Evolutionary conservation across 2,888 invertebrate species (phyloP).

Genomic region (Gnatocerus cornutus): DNA sequence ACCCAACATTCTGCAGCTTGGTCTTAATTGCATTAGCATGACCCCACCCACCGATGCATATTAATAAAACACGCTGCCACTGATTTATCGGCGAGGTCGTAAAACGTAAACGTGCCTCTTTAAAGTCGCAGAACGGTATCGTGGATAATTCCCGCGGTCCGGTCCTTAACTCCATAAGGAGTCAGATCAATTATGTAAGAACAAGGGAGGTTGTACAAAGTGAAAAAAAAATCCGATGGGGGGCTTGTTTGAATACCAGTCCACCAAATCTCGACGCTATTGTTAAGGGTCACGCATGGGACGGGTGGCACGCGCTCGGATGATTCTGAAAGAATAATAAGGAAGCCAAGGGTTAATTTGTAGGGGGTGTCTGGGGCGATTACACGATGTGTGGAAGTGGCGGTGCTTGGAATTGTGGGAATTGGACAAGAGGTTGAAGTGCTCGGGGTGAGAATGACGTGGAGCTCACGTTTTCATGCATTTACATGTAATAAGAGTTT

Average conservation of each 20-base stretch:
- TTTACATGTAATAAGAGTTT: not conserved
- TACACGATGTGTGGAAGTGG: conserved; percentile 10
- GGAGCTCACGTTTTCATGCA: not conserved
- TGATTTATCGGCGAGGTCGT: conserved; percentile 68
- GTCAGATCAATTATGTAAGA: conserved; percentile 54
- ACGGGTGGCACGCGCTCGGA: conserved; percentile 50
- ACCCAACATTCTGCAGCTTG: conserved; percentile 59
- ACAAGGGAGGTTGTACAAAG: conserved; percentile 38
- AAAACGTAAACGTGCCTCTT: conserved; percentile 66
- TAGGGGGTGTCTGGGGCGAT: conserved; percentile 39
- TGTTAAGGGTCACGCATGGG: conserved; percentile 64
- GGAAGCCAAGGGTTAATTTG: conserved; percentile 42
- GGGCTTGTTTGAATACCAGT: conserved; percentile 51
- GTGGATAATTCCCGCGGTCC: conserved; percentile 8
- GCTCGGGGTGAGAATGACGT: not conserved
- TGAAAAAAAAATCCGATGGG: conserved; percentile 52
- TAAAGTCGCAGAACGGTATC: conserved; percentile 44
- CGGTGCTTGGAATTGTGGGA: conserved; percentile 15
- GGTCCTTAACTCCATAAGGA: conserved; percentile 48
- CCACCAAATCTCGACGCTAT: conserved; percentile 63
- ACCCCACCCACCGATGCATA: conserved; percentile 70
- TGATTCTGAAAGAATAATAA: conserved; percentile 44
- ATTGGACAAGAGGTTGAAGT: conserved; percentile 1
- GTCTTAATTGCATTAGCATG: conserved; percentile 70
- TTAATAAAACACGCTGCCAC: conserved; percentile 69